Evolutionary conservation across 2,113 vertebrate genomes (phyloP), one percentile per base, ranked within the genome.

Genomic region (Nothoprocta pentlandii): DNA sequence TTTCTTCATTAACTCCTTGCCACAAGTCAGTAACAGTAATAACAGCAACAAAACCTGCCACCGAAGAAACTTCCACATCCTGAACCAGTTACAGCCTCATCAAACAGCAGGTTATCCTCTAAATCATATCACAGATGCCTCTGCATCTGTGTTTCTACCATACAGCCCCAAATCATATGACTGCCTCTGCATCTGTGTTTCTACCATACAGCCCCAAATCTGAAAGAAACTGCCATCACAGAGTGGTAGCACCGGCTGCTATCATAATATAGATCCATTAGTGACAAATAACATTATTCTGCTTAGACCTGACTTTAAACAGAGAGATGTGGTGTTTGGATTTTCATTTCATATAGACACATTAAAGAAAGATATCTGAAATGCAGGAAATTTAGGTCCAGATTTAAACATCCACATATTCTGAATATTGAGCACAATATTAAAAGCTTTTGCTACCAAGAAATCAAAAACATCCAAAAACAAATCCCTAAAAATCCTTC

Each of bases 61-160:
- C 34, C 61, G 61, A 62, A 93, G 83, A 84, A 93, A 64, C 51
- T 56, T 92, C 69, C 58, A 86, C 71, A 95, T 81, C 59, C 67
- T 89, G 44, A 70, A 89, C 58, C 77, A 87, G 53, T 63, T 79
- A 89, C 63, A 79, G 49, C 36, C 3, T 47, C 62, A 86, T n/a
- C 83, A 86, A 94, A 56, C 56, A 95, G 91, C 77, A 96, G 83
- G 80, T 84, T 96, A 92, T 84, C 69, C 77, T 81, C 82, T 78
- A 87, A 93, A 81, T 79, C 86, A 21, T 75, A 76, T 61, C 92
- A 95, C 96, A 96, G 95, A 97, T 94, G 92, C 62, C 58, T 92
- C 92, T 96, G 86, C 96, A 94, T 95, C 96, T 96, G 94, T 95
- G 94, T 95, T 95, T 95, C 91, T 75, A 51, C 78, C 89, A 80